phyloP scores from a whole-genome alignment of 2,113 vertebrate genomes.

The Mastomys natalensis region DNA sequence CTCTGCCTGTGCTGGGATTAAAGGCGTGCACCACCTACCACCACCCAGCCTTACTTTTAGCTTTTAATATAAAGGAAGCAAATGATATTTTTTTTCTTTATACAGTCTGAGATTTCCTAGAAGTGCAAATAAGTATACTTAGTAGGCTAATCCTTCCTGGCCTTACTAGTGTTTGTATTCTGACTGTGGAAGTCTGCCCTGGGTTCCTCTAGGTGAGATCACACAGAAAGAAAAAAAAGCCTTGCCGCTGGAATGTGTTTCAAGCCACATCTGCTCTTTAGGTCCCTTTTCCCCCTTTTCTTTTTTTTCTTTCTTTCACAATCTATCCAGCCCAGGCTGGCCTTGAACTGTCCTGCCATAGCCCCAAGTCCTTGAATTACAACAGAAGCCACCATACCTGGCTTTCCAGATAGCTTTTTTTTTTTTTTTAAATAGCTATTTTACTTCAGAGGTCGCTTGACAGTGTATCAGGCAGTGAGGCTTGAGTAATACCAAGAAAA shows the following conservation, averaged over 20 bases:
- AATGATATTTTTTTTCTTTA: slow-evolving; percentile 16
- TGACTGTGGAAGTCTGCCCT: not conserved
- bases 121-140: slow-evolving; percentile 26
- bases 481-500: slow-evolving; percentile 13
- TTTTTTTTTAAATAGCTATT: not conserved
- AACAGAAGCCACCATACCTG: not conserved
- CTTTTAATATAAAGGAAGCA: slow-evolving; percentile 53
- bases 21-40: not conserved
- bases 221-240: not conserved
- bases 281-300: too few relatives aligned
- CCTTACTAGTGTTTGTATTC: not conserved
- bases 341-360: not conserved
- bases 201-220: slow-evolving; percentile 31
- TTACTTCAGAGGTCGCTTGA: not conserved
- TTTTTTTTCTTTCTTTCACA: too few relatives aligned
- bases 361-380: not conserved
- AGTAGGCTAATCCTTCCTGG: slow-evolving; percentile 24
- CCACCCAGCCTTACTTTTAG: slow-evolving; percentile 31
- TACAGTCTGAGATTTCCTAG: slow-evolving; percentile 55
- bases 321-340: not conserved
- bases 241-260: not conserved
- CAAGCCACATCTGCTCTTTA: not conserved
- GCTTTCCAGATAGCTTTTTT: not conserved
- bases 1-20: not conserved
- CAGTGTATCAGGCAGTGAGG: not conserved